Base-by-base conservation (phyloP, 92 coral and sea anemone genomes). In the Meandrina meandrites region DNA sequence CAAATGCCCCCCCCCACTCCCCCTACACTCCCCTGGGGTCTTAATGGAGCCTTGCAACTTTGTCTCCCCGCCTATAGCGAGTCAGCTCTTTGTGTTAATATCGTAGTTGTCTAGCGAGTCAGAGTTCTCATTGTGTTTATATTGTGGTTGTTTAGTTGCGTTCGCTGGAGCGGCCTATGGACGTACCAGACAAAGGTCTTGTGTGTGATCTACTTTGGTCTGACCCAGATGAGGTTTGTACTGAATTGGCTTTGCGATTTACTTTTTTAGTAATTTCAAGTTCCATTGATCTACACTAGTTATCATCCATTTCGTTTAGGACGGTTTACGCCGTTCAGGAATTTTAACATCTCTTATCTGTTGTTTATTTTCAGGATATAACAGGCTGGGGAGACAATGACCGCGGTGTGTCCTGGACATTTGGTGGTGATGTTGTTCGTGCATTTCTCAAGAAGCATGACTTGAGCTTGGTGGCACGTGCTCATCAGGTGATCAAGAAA, bases 321-420 rank as follows among this genome's bases (percentile, higher is more conserved):
- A 28, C 15, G 12, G 12, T 62, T 66, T 28, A 28, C 71, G 60
- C 22, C 8, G 54, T 3, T 50, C 5, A 54, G 22, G 22, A 17
- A 1, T 3, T 54, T 54, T 9, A 12, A 66, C 71, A 30, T 66
- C 32, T 45, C 14, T 28, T n/a, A 17, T 19, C 31, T 13, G 13
- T 12, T 47, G 13, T 67, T 87, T 77, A 34, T 53, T 37, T 68
- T 17, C 37, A 91, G 95, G 98, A 94, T 54, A 94, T 94, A 31
- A 94, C 98, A 42, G 98, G 98, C 21, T 92, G 98, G 98, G 98
- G 98, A 34, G 98, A 94, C 62, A 94, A 94, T 58, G 98, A 94
- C 89, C 90, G 98, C 17, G 98, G 98, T 5, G 90, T 94, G 37
- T 94, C 98, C 16, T 94, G 98, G 98, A 94, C 95, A 48, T 94